A percentile compares a stretch with the other conserved stretches of the same genome.
These are phyloP conservation scores for Setophaga kirtlandii DNA, from an alignment of 2,113 vertebrate species.

Conservation along the genomic window DNA sequence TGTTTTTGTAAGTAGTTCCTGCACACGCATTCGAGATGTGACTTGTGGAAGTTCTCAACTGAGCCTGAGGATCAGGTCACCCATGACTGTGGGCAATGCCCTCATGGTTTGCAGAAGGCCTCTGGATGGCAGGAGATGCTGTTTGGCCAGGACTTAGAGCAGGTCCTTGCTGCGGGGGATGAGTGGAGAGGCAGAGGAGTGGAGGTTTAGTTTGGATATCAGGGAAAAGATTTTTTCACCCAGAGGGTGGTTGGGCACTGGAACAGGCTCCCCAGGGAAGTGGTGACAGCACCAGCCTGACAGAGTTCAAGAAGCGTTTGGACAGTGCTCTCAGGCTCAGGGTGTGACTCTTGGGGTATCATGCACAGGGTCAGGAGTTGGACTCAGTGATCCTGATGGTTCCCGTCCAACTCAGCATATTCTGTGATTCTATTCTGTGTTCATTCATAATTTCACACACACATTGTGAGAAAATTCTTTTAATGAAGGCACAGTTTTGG, in stretches of 20 bases:
- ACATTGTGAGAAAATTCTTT: background rate
- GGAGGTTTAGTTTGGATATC: background rate
- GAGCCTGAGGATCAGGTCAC: background rate
- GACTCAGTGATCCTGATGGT: rapidly evolving
- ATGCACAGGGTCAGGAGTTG: background rate
- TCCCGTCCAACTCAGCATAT: background rate
- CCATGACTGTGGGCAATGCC: rapidly evolving
- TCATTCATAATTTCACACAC: background rate
- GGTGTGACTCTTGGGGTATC: background rate
- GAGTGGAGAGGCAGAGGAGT: background rate
- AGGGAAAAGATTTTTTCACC: background rate
- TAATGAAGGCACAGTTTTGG: background rate
- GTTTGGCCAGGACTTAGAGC: background rate
- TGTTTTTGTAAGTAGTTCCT: background rate
- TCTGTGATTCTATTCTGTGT: background rate
- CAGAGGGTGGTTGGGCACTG: background rate
- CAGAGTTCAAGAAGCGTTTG: background rate
- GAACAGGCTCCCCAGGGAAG: background rate
- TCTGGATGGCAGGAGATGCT: slow-evolving; percentile 24
- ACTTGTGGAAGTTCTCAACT: background rate
- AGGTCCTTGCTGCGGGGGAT: too few relatives aligned
- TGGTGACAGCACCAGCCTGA: background rate
- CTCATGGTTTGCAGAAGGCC: background rate
- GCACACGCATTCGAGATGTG: background rate
- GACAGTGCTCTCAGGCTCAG: background rate